These are phyloP conservation scores for Lasioglossum figueresi DNA, from an alignment of 2,888 invertebrate genomes.

Conservation along the genomic window DNA sequence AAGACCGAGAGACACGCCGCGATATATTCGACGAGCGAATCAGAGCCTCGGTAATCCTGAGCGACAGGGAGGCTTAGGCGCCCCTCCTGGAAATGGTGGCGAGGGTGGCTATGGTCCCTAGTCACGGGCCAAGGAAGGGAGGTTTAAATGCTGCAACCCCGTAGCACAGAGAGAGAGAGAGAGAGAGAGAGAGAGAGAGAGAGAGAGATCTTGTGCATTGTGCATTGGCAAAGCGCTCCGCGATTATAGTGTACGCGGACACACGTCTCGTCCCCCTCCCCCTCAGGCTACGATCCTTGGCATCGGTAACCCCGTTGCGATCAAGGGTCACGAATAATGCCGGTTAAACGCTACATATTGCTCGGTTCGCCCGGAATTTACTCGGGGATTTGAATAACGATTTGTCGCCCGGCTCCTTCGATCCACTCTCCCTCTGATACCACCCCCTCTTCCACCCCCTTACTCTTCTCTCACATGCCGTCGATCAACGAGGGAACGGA, in stretches of 20 bases:
- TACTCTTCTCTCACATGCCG: no score
- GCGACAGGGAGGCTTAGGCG: conserved; percentile 72
- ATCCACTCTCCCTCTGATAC: neutral
- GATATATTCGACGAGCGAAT: conserved; percentile 67
- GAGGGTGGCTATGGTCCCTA: conserved; percentile 51
- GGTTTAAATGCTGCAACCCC: conserved; percentile 59
- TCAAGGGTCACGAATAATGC: conserved; percentile 77
- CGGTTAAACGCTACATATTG: conserved; percentile 83
- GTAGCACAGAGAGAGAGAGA: neutral
- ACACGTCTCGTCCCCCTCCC: neutral
- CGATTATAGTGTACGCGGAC: neutral
- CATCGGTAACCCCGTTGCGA: conserved; percentile 66
- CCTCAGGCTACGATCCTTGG: conserved; percentile 48
- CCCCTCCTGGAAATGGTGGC: conserved; percentile 70
- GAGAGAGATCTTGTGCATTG: conserved; percentile 55
- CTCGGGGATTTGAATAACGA: conserved; percentile 81
- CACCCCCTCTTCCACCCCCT: neutral
- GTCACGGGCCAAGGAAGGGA: conserved; percentile 30
- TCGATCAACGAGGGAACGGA: neutral
- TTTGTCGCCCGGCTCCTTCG: conserved; percentile 57
- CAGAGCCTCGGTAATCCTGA: conserved; percentile 71
- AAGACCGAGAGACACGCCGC: conserved; percentile 47
- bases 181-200: no score
- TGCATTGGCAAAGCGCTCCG: conserved; percentile 26
- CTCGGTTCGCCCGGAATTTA: conserved; percentile 81